Evolutionary conservation across 1,140 invertebrate species (phyloP).

Genomic region (Scaptomyza pallida): DNA sequence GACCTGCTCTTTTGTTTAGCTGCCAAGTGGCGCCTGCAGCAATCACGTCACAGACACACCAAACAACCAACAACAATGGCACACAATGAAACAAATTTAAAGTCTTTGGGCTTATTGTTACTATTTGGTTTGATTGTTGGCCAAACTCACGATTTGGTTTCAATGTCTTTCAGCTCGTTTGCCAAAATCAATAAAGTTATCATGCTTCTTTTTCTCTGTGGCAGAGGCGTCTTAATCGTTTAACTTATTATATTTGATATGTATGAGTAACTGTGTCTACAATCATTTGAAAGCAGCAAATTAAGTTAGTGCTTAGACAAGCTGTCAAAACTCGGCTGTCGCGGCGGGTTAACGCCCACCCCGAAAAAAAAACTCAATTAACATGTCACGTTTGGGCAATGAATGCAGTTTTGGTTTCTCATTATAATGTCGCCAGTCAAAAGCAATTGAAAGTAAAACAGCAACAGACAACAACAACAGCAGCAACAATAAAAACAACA

Average conservation of each 20-base stretch:
- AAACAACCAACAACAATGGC: constrained; percentile 42
- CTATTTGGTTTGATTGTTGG: constrained; percentile 65
- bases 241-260: constrained; percentile 63
- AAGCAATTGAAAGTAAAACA: constrained; percentile 73
- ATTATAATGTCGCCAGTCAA: constrained; percentile 79
- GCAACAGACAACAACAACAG: constrained; percentile 26
- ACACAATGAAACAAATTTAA: constrained; percentile 22
- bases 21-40: constrained; percentile 79
- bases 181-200: constrained; percentile 80
- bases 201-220: constrained; percentile 53
- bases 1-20: constrained; percentile 72
- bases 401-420: constrained; percentile 73
- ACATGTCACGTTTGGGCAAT: constrained; percentile 77
- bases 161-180: constrained; percentile 71
- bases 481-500: constrained; percentile 23
- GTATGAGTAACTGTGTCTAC: neutral
- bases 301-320: constrained; percentile 51
- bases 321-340: constrained; percentile 69
- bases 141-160: constrained; percentile 72
- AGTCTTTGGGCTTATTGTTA: constrained; percentile 57
- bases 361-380: constrained; percentile 69
- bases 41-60: constrained; percentile 77
- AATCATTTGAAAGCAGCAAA: constrained; percentile 63
- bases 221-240: constrained; percentile 62
- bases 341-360: constrained; percentile 68